A percentile compares a stretch with the other conserved stretches of the same genome.
Conservation (phyloP, 2,888 invertebrate genomes). For the Lycaena phlaeas region DNA sequence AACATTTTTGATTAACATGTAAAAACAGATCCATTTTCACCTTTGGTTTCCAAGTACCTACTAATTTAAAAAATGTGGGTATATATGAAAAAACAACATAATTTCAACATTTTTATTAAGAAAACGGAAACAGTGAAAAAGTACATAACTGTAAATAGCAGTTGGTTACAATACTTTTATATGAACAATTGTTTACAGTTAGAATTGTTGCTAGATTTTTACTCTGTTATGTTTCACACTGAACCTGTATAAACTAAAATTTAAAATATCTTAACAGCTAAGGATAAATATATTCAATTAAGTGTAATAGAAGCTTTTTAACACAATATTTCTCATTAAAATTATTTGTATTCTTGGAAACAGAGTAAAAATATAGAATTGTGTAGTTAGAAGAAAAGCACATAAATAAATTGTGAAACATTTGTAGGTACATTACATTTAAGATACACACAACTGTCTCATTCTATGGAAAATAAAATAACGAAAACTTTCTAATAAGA, state of each 20-base stretch:
- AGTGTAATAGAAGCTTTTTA: constrained; percentile 4
- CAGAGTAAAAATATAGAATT: constrained; percentile 52
- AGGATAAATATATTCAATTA: constrained; percentile 1
- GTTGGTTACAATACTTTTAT: constrained; percentile 63
- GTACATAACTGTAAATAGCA: constrained; percentile 71
- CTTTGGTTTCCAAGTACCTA: too few species aligned
- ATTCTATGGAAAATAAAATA: constrained; percentile 29
- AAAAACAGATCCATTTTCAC: too few species aligned
- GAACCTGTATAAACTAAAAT: constrained; percentile 8
- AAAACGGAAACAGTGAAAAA: constrained; percentile 74
- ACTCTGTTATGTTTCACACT: constrained; percentile 38
- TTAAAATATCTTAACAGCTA: constrained; percentile 6
- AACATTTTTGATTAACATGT: too few species aligned
- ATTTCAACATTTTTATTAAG: constrained; percentile 72
- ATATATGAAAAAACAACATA: constrained; percentile 24
- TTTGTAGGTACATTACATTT: constrained; percentile 43
- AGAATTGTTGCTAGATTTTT: constrained; percentile 40
- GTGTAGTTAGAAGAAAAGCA: constrained; percentile 57
- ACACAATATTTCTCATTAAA: constrained; percentile 4
- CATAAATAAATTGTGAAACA: constrained; percentile 46
- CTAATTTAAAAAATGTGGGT: too few species aligned
- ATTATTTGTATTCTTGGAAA: constrained; percentile 16
- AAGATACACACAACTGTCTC: constrained; percentile 45
- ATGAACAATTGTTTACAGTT: constrained; percentile 63
- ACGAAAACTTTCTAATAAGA: constrained; percentile 6